Base-by-base conservation (phyloP, 1,140 invertebrate genomes). In the Coptotermes formosanus region DNA sequence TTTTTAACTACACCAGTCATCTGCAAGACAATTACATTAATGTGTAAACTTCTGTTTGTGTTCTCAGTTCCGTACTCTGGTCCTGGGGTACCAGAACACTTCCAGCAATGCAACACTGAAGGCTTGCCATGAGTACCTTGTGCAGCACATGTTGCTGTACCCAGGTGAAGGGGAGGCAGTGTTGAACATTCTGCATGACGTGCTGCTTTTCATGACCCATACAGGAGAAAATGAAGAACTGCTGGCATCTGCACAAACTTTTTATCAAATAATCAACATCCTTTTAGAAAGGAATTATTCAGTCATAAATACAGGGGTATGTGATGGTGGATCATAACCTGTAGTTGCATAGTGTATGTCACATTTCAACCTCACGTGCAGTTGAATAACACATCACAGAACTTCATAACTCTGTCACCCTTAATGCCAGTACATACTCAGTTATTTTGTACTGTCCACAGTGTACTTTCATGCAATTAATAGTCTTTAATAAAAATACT, bases 41-140 rank as follows among this genome's bases (percentile, higher is more conserved):
- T 21, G 4, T 55, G 3, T 19, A 19, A 55, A 21, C 0, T 55
- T 55, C 0, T 55, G 9, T 16, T 55, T 19, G 19, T 55, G 85
- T 87, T 89, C 89, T n/a, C 88, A 95, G 92, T 95, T 95, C 88
- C 92, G 90, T 16, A 92, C 92, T 8, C 89, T 95, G 32, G 94
- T 92, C 2, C 92, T 94, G 64, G 95, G 95, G 0, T 95, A 94
- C 87, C 94, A 94, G 86, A 94, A 93, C 88, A 92, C 91, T 16
- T 93, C 92, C 55, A 48, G 83, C 23, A 48, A 45, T 30, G 83
- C 83, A 45, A 84, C 83, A 7, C 55, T 84, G 52, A 45, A 52
- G 30, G 83, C 83, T 21, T 84, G 45, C 16, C 82, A 84, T 43
- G 32, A 44, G 25, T 84, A 55, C 45, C 38, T 86, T 38, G 48